Evolutionary conservation across 2,113 vertebrate genomes (phyloP).

Genomic region (Dicentrarchus labrax): DNA sequence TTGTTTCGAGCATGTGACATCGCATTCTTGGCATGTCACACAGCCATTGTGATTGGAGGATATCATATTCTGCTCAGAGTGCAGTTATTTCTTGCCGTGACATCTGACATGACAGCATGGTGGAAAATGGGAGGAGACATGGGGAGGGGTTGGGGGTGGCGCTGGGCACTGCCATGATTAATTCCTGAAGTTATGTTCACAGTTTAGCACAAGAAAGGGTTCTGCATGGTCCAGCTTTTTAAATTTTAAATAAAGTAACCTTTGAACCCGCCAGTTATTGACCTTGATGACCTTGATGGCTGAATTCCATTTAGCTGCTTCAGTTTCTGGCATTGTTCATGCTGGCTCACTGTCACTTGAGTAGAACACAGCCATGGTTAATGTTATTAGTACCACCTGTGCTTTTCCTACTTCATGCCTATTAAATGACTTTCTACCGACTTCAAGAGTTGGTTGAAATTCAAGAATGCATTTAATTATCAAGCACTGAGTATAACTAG

Average conservation of each 20-base stretch:
- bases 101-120: slow-evolving; percentile 57
- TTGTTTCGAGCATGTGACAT: slow-evolving; percentile 58
- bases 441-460: neutral
- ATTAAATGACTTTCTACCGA: neutral
- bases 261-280: slow-evolving; percentile 5
- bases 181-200: slow-evolving; percentile 8
- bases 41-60: slow-evolving; percentile 57
- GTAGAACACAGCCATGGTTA: too few relatives aligned
- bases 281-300: neutral
- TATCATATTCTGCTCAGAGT: slow-evolving; percentile 46
- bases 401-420: neutral
- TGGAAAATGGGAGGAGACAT: neutral
- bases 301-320: neutral
- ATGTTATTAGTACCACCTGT: neutral
- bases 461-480: neutral
- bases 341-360: neutral
- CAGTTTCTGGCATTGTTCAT: neutral
- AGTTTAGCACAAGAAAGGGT: slow-evolving; percentile 25
- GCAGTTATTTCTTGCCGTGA: slow-evolving; percentile 44
- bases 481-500: too few relatives aligned
- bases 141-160: neutral
- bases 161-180: neutral
- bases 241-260: neutral
- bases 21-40: slow-evolving; percentile 52
- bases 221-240: slow-evolving; percentile 1